Percentiles rank a stretch among this genome's conserved stretches.
Conservation (phyloP, 2,797 vertebrate genomes). For the Silurus aristotelis region DNA sequence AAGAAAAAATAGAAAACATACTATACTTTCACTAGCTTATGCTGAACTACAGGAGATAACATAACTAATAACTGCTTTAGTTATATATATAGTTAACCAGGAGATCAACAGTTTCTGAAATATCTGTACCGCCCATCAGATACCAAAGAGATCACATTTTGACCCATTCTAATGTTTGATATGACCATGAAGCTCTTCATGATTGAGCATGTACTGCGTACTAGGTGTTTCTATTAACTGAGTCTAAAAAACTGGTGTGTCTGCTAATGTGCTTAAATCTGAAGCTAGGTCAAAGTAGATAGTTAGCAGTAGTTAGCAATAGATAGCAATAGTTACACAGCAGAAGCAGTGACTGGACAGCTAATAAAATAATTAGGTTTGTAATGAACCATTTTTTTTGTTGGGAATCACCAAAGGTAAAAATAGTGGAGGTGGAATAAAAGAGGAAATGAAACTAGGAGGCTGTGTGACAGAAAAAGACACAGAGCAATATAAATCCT, state of each 20-base stretch:
- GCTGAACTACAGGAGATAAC: too few relatives aligned
- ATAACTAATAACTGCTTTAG: too few relatives aligned
- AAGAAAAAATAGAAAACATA: background rate
- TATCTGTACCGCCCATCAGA: background rate
- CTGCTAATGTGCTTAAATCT: background rate
- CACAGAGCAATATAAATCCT: background rate
- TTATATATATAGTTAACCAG: background rate
- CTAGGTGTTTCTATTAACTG: background rate
- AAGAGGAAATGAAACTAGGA: background rate
- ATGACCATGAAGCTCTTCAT: background rate
- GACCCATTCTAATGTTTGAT: background rate
- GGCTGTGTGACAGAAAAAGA: conserved; percentile 15
- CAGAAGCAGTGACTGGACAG: background rate
- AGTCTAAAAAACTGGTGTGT: background rate
- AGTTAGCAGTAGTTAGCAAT: too few relatives aligned
- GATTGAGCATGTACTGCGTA: background rate
- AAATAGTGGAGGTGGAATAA: background rate
- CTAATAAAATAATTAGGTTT: background rate
- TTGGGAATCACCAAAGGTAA: background rate
- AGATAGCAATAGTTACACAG: too few relatives aligned
- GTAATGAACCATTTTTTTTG: background rate
- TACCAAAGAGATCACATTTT: background rate
- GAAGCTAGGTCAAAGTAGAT: background rate
- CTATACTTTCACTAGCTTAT: too few relatives aligned
- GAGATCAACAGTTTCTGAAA: background rate